A percentile compares a stretch with the other conserved stretches of the same genome.
phyloP scores from a whole-genome alignment of 2,113 vertebrate species.

The Zosterops lateralis region DNA sequence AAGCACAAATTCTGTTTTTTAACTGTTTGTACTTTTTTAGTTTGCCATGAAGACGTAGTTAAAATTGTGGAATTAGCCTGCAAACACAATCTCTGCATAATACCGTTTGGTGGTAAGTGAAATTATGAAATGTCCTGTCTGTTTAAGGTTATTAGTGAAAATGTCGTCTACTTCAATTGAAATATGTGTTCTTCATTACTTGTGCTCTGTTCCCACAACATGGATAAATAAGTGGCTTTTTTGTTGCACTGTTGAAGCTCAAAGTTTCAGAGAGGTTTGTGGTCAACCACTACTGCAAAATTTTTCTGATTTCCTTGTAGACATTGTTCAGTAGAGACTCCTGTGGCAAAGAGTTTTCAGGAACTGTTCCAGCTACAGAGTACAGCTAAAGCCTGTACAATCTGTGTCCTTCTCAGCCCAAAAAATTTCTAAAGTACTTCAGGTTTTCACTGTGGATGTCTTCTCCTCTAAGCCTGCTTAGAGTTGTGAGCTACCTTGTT shows the following conservation, averaged over 20 bases:
- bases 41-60: conserved; percentile 92
- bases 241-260: not conserved
- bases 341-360: not conserved
- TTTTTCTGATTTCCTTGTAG: not conserved
- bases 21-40: conserved; percentile 70
- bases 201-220: not conserved
- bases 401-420: not conserved
- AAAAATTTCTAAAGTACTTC: not conserved
- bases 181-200: not conserved
- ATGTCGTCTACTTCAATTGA: not conserved
- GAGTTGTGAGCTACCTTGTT: not conserved
- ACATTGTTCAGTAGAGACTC: not conserved
- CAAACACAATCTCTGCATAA: conserved; percentile 94
- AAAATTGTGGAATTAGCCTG: conserved; percentile 94
- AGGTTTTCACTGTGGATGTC: not conserved
- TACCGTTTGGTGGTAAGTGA: conserved; percentile 93
- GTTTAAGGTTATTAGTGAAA: not conserved
- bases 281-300: not conserved
- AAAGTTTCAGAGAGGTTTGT: not conserved
- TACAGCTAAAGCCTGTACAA: not conserved
- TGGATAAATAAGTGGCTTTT: not conserved
- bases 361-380: not conserved
- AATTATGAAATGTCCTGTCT: not conserved
- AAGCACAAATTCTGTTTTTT: not conserved
- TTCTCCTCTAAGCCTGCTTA: not conserved